A percentile compares a stretch with the other conserved stretches of the same genome.
phyloP scores from a whole-genome alignment of 2,888 invertebrate genomes.

The Stenodema calcarata region DNA sequence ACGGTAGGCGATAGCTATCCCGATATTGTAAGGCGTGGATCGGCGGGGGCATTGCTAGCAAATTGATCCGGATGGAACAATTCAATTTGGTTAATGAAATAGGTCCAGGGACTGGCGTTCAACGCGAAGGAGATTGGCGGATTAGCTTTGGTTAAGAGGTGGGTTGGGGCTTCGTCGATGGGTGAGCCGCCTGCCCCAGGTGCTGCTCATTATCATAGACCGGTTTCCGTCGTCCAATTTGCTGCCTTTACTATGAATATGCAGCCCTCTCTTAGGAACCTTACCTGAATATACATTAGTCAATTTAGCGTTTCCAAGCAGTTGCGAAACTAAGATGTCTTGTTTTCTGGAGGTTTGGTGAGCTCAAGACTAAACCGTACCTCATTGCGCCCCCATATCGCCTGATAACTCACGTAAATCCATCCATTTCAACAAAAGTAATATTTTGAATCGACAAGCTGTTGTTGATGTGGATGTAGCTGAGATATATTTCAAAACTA shows the following conservation, averaged over 20 bases:
- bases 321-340: slow-evolving; percentile 15
- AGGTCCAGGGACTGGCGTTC: not conserved
- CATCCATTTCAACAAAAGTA: too few species aligned
- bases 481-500: too few species aligned
- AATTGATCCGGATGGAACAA: slow-evolving; percentile 44
- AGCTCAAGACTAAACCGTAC: not conserved
- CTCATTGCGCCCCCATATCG: too few species aligned
- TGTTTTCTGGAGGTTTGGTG: not conserved
- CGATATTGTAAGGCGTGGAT: not conserved
- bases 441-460: too few species aligned
- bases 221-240: slow-evolving; percentile 40
- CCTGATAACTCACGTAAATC: too few species aligned
- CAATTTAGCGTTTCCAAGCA: slow-evolving; percentile 43
- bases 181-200: slow-evolving; percentile 22
- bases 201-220: slow-evolving; percentile 44
- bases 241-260: slow-evolving; percentile 49
- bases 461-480: too few species aligned
- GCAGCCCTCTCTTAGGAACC: slow-evolving; percentile 28
- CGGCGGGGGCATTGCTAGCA: not conserved
- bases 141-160: slow-evolving; percentile 47
- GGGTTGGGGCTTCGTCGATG: not conserved
- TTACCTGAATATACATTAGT: slow-evolving; percentile 53
- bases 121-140: slow-evolving; percentile 29
- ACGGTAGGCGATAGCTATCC: not conserved
- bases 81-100: slow-evolving; percentile 44